Percentiles rank a stretch among this genome's conserved stretches.
phyloP scores from a whole-genome alignment of 1,140 invertebrate genomes.

The Microvelia longipes region DNA sequence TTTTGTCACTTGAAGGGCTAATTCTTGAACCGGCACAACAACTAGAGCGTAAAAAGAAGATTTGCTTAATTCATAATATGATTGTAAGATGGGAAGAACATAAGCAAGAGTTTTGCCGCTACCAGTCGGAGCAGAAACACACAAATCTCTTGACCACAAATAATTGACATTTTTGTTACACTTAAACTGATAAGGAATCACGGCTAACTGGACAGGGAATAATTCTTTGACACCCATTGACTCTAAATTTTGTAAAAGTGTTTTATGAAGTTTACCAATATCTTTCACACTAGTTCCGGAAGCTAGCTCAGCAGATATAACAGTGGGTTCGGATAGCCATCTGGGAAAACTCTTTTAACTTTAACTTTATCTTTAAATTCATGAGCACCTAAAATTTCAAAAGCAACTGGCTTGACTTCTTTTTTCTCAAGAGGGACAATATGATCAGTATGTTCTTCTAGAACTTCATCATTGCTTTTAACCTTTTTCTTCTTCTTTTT shows the following conservation, averaged over 20 bases:
- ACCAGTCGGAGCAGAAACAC: slow-evolving; percentile 91
- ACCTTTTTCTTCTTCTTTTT: slow-evolving; percentile 1
- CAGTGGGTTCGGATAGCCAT: slow-evolving; percentile 68
- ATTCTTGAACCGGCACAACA: slow-evolving; percentile 78
- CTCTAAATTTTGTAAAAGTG: slow-evolving; percentile 47
- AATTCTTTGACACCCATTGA: slow-evolving; percentile 59
- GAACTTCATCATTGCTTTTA: neutral
- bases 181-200: slow-evolving; percentile 66
- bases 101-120: slow-evolving; percentile 95
- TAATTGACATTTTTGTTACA: slow-evolving; percentile 38
- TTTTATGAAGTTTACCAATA: slow-evolving; percentile 22
- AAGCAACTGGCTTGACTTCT: neutral
- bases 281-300: slow-evolving; percentile 40
- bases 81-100: slow-evolving; percentile 80
- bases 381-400: neutral
- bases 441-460: too few relatives aligned
- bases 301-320: slow-evolving; percentile 54
- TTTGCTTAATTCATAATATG: slow-evolving; percentile 17
- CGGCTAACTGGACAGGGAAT: slow-evolving; percentile 66
- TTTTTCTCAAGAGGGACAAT: too few relatives aligned
- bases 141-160: slow-evolving; percentile 71
- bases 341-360: slow-evolving; percentile 40
- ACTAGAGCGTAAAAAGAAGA: slow-evolving; percentile 63
- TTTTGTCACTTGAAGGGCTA: slow-evolving; percentile 75
- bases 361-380: slow-evolving; percentile 1